Evolutionary conservation across 2,113 vertebrate genomes (phyloP), one percentile per base, ranked within the genome.

Genomic region (Mixornis gularis): DNA sequence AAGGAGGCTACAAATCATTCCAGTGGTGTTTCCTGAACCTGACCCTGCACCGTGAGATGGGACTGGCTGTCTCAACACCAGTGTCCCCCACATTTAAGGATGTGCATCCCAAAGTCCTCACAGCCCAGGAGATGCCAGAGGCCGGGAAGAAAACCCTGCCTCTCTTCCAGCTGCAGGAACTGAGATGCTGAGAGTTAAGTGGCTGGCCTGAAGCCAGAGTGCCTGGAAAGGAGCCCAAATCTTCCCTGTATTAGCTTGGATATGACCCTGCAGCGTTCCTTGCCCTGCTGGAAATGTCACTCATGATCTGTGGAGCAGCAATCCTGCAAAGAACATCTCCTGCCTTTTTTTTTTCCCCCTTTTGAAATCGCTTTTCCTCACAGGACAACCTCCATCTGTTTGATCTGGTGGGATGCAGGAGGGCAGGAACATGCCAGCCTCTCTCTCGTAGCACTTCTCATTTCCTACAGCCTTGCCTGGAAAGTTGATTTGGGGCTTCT

Each of bases 241-340:
- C 12, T 56, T 80, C 82, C 85, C 63, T 46, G 30, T 21, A 2
- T 83, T 17, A 78, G 90, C 92, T 66, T 76, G 85, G 77, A 89
- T 84, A 7, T 65, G 86, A 78, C 69, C 27, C 21, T 29, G 80
- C 40, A 77, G 66, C 22, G 4, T 71, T 93, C 88, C 76, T 60
- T 84, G 83, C 64, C 88, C 87, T 70, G 77, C 90, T 95, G 93
- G 92, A 92, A 92, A 84, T 27, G 68, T 87, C 92, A 93, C 85
- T 79, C 71, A 1, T 22, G 44, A 41, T 62, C 82, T 82, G 85
- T 44, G 87, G 32, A 87, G 79, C 56, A 71, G 62, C 19, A 9
- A 4, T 38, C 44, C 82, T 34, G 46, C 81, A 70, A 72, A 77
- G 46, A 51, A 65, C 63, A 51, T 38, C 55, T 40, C 40, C 29